phyloP scores from a whole-genome alignment of 53 echinoderm and acorn worm genomes.

The Mesocentrotus franciscanus region DNA sequence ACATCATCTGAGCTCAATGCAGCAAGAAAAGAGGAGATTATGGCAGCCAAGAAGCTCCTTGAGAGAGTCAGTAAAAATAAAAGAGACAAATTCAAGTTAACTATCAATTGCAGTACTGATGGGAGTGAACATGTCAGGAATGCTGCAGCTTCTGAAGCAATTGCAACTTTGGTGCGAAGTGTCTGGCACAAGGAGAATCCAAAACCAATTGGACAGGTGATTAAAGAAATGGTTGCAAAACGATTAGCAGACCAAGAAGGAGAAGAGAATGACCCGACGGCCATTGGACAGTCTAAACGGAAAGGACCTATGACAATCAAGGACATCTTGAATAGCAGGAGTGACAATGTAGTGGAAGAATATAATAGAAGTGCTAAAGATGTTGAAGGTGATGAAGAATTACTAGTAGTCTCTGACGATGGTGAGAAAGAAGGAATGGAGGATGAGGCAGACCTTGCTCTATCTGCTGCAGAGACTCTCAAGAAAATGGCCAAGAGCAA shows the following conservation, averaged over 20 bases:
- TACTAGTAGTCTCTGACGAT: constrained; percentile 16
- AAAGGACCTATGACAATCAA: constrained; percentile 70
- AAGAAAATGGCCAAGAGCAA: constrained; percentile 59
- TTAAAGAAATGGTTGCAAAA: constrained; percentile 64
- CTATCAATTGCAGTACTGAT: constrained; percentile 70
- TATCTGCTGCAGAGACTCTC: constrained; percentile 65
- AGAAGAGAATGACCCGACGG: constrained; percentile 40
- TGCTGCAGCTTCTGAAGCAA: constrained; percentile 67
- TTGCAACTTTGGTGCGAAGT: constrained; percentile 58
- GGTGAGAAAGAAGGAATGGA: constrained; percentile 24
- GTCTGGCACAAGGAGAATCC: constrained; percentile 69
- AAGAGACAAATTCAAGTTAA: constrained; percentile 61
- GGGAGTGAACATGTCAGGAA: constrained; percentile 66
- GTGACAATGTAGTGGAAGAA: constrained; percentile 52
- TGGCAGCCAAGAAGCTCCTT: constrained; percentile 60
- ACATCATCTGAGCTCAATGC: constrained; percentile 60
- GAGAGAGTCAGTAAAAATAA: constrained; percentile 63
- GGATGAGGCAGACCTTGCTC: constrained; percentile 43
- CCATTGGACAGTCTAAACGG: constrained; percentile 23
- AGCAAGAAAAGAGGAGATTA: constrained; percentile 53
- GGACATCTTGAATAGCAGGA: constrained; percentile 62
- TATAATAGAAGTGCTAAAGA: constrained; percentile 10
- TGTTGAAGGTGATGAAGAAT: constrained; percentile 4
- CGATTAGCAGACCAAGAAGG: constrained; percentile 56
- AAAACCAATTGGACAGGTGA: constrained; percentile 66